These are phyloP conservation scores for Hexactinellida sp. DNA, from an alignment of 37 sponge, comb jelly and placozoan genomes.

Conservation along the genomic window DNA sequence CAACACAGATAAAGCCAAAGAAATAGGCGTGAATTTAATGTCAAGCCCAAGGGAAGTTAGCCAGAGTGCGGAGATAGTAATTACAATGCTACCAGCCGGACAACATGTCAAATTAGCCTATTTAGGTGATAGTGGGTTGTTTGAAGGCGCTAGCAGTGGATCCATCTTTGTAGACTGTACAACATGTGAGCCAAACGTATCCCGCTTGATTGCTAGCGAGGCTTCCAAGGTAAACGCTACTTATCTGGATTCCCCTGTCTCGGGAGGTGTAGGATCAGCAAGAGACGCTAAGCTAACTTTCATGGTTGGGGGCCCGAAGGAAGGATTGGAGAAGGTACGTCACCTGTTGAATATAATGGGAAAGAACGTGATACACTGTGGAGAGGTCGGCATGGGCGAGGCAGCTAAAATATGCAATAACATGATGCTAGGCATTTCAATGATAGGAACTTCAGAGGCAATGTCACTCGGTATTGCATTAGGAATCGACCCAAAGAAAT, in stretches of 20 bases:
- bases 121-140: conserved; percentile 7
- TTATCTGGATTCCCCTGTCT: conserved; percentile 90
- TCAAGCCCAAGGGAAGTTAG: conserved; percentile 53
- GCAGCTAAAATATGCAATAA: conserved; percentile 94
- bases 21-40: conserved; percentile 46
- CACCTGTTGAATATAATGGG: conserved; percentile 82
- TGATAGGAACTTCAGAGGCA: conserved; percentile 87
- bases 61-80: conserved; percentile 29
- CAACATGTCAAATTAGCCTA: not conserved
- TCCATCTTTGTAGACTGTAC: conserved; percentile 83
- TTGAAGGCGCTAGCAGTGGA: conserved; percentile 24
- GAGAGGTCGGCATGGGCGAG: conserved; percentile 51
- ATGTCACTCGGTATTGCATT: conserved; percentile 73
- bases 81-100: conserved; percentile 76
- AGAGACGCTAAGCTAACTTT: conserved; percentile 70
- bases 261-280: conserved; percentile 93
- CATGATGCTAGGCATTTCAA: conserved; percentile 82
- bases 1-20: conserved; percentile 29
- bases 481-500: conserved; percentile 75
- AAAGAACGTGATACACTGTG: conserved; percentile 85
- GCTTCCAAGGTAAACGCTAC: conserved; percentile 30
- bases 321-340: conserved; percentile 46
- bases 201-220: conserved; percentile 29
- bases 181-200: conserved; percentile 70
- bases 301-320: conserved; percentile 82